These are phyloP conservation scores for Axis porcinus DNA, from an alignment of 2,113 vertebrate species.

Conservation along the genomic window DNA sequence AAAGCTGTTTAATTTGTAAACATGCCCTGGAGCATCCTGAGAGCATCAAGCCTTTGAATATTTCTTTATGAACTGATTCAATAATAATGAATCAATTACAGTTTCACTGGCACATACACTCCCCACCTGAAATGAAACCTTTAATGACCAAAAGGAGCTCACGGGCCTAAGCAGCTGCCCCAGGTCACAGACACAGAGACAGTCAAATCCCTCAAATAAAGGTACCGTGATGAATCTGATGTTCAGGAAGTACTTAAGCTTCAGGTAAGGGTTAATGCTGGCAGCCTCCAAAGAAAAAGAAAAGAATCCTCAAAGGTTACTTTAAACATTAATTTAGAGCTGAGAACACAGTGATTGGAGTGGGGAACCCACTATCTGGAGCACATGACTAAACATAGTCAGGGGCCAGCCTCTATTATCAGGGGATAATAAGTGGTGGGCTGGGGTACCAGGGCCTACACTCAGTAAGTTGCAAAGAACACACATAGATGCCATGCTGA, in stretches of 20 bases:
- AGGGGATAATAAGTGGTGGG: background rate
- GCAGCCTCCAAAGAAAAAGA: constrained; percentile 17
- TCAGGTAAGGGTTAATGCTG: background rate
- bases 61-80: constrained; percentile 49
- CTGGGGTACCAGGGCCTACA: background rate
- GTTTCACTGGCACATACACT: background rate
- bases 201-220: background rate
- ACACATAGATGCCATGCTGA: background rate
- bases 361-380: background rate
- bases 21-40: constrained; percentile 52
- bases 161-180: background rate
- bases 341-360: background rate
- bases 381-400: background rate
- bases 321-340: background rate
- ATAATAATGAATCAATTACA: constrained; percentile 30
- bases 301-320: background rate
- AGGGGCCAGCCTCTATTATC: background rate
- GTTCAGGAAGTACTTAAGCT: background rate
- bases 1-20: constrained; percentile 61
- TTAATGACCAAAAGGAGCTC: background rate
- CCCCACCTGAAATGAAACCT: constrained; percentile 20
- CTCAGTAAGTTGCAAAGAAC: background rate
- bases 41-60: constrained; percentile 15
- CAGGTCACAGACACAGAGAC: background rate
- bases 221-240: background rate